A percentile compares a stretch with the other conserved stretches of the same genome.
phyloP scores from a whole-genome alignment of 64 coral and sea anemone species.

The Anthopleura sola region DNA sequence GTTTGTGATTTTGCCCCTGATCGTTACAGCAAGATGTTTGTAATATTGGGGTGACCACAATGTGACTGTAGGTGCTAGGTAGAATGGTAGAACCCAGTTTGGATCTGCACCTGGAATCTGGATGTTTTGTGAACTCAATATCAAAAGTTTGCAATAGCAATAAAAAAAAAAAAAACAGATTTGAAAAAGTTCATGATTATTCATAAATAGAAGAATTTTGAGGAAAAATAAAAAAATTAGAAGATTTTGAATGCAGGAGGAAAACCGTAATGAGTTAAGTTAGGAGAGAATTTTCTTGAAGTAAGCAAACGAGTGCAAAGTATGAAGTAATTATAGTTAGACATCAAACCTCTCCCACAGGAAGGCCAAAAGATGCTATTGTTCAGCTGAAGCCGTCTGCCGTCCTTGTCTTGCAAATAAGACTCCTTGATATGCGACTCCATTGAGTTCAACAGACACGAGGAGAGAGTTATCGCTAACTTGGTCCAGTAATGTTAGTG shows the following conservation, averaged over 20 bases:
- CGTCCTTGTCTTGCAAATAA: slow-evolving; percentile 73
- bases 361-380: background rate
- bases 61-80: no score
- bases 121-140: no score
- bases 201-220: background rate
- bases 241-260: background rate
- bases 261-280: background rate
- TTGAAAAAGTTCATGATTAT: background rate
- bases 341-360: background rate
- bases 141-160: background rate
- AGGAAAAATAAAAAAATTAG: background rate
- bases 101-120: no score
- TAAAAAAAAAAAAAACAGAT: background rate
- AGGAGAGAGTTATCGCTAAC: slow-evolving; percentile 91
- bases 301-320: background rate
- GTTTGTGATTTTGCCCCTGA: no score
- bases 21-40: no score
- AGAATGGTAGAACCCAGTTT: no score
- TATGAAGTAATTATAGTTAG: background rate
- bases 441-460: slow-evolving; percentile 97
- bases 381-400: background rate
- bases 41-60: no score
- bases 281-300: background rate
- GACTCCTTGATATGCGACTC: slow-evolving; percentile 89
- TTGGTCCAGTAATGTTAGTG: slow-evolving; percentile 84